phyloP scores from a whole-genome alignment of 1,140 invertebrate genomes.

The Diplogasteroides magnus region DNA sequence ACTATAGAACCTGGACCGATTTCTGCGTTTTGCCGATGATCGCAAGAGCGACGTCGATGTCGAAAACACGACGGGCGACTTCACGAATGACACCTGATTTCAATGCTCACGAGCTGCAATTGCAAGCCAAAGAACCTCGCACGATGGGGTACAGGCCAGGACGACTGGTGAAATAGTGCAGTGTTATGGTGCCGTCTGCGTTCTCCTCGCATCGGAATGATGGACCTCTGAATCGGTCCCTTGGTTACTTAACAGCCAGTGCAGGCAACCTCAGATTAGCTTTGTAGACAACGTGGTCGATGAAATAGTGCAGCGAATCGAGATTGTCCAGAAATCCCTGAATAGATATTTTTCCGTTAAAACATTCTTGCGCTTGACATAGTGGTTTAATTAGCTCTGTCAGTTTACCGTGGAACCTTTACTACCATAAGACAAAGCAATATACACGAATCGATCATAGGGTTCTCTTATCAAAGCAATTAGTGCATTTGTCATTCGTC shows the following conservation, averaged over 20 bases:
- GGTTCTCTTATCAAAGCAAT: too few relatives aligned
- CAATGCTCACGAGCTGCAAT: background rate
- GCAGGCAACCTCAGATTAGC: slow-evolving; percentile 31
- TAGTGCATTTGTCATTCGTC: too few relatives aligned
- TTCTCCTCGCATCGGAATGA: slow-evolving; percentile 55
- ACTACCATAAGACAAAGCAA: too few relatives aligned
- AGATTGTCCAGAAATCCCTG: slow-evolving; percentile 48
- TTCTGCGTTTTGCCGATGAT: slow-evolving; percentile 17
- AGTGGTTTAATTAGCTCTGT: background rate
- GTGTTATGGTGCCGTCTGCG: slow-evolving; percentile 48
- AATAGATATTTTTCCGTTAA: background rate
- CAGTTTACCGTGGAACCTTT: too few relatives aligned
- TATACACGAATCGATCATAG: too few relatives aligned
- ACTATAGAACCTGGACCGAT: slow-evolving; percentile 4
- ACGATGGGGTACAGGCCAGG: slow-evolving; percentile 56
- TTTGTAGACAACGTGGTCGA: slow-evolving; percentile 51
- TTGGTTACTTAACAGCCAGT: background rate
- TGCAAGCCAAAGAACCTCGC: slow-evolving; percentile 43
- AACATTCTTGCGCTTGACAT: background rate
- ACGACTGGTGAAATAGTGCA: slow-evolving; percentile 57
- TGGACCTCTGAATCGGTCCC: background rate
- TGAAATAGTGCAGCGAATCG: slow-evolving; percentile 50
- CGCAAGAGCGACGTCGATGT: slow-evolving; percentile 31
- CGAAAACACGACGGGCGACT: slow-evolving; percentile 38
- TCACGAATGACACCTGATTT: slow-evolving; percentile 38